Base-by-base conservation (phyloP, 1,140 invertebrate species). In the Scylla paramamosain region DNA sequence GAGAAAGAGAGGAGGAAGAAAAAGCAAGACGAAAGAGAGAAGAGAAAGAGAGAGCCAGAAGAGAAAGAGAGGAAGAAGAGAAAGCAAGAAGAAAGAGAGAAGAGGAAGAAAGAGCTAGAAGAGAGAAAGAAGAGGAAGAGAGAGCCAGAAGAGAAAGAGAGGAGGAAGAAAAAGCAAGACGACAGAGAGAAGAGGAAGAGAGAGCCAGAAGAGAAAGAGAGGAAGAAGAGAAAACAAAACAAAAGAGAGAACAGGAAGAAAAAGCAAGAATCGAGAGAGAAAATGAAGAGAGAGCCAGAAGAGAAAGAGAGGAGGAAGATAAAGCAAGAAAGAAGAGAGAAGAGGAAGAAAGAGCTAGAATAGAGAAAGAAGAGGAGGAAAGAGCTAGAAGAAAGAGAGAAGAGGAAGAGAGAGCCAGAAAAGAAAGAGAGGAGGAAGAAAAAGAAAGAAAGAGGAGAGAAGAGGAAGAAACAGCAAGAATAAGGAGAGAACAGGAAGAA, bases 1-100 rank as follows among this genome's bases (percentile, higher is more conserved):
- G 31, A 45, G 87, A 89, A 12, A 89, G 87, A 89, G 87, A 89
- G 45, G 45, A 89, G 87, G 28, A 48, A 89, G 87, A 89, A 29
- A 88, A 25, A 88, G 86, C 31, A 6, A 88, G 86, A 39, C 0
- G 86, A 32, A 12, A 10, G 31, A 88, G 7, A 32, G 86, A 31
- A 32, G 31, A 25, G 45, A 29, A 59, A 3, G 86, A 88, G 86
- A 88, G 31, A 88, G 86, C 20, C 1, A 88, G 31, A 20, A 32
- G 45, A 12, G 7, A 32, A 12, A 59, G 52, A n/a, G n/a, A 7
- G 1, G 67, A 77, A n/a, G 67, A 77, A n/a, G 67, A 77, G 8
- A n/a, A 8, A 77, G 67, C 3, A 0, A 77, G 25, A n/a, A n/a
- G 20, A 1, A 8, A n/a, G 6, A 77, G 8, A n/a, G 67, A 77